Evolutionary conservation across 2,797 vertebrate species (phyloP), one percentile per base, ranked within the genome.

Genomic region (Borostomias antarcticus): DNA sequence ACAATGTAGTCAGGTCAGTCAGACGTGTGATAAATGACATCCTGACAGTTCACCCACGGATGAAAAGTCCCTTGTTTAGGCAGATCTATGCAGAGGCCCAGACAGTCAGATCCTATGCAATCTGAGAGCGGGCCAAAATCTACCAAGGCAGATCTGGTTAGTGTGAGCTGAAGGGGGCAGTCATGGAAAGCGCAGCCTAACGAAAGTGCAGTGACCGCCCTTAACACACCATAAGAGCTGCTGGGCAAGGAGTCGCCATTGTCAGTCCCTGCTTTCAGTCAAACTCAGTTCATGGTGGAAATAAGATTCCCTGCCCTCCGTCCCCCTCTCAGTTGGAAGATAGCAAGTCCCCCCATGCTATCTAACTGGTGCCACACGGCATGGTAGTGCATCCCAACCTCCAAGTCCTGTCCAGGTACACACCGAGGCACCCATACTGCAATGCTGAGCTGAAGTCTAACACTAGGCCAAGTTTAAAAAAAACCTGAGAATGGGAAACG

Each of bases 401-500:
- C 65, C 28, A 58, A 51, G 48, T 40, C 65, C 67, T 30, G 50
- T 35, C 58, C 53, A 67, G 58, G 47, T 54, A 75, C 71, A 75
- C 15, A 43, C 63, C 25, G 74, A 63, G 72, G 64, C 59, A 43
- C 40, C 37, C 15, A 29, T 61, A 29, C 53, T 60, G 33, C 35
- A 58, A 54, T 17, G 61, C 58, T 62, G 26, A 52, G 66, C 47
- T 69, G 71, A 51, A 72, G 53, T 50, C 59, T 47, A 30, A 75
- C 73, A 32, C 58, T 69, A 72, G 54, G 72, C 73, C 53, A 68
- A 73, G 64, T 74, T 54, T 1, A 40, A 40, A 70, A 62, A 79
- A 87, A 88, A 86, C 89, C 88, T 88, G 85, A 90, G 83, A 66
- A 75, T 77, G 72, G n/a, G 80, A 82, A 78, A 82, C 7, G 10